A percentile compares a stretch with the other conserved stretches of the same genome.
phyloP scores from a whole-genome alignment of 1,140 invertebrate genomes.

The Harlomillsia oculata region DNA sequence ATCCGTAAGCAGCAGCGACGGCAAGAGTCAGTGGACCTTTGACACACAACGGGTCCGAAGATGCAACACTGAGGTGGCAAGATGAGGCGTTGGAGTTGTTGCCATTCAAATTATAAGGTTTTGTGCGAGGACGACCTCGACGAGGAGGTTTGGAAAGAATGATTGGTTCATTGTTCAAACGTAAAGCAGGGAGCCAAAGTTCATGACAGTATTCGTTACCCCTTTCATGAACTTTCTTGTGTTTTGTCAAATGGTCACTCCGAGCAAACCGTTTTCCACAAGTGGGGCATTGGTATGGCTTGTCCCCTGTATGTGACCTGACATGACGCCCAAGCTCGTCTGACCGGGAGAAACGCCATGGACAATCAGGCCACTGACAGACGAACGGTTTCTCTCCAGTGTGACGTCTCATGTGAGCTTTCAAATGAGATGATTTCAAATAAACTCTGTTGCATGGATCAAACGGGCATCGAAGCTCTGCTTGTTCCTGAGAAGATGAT shows the following conservation, averaged over 20 bases:
- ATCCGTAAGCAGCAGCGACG: too few species aligned
- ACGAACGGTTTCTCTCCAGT: slow-evolving; percentile 89
- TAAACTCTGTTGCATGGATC: slow-evolving; percentile 56
- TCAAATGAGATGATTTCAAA: slow-evolving; percentile 86
- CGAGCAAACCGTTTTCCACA: slow-evolving; percentile 78
- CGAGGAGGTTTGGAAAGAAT: too few species aligned
- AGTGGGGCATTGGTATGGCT: slow-evolving; percentile 74
- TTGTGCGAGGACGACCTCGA: too few species aligned
- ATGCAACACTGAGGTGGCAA: too few species aligned
- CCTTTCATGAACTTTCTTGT: slow-evolving; percentile 64
- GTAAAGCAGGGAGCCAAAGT: background rate
- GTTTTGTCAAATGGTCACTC: slow-evolving; percentile 82
- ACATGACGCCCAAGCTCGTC: slow-evolving; percentile 73
- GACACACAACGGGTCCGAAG: too few species aligned
- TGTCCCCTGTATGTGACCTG: slow-evolving; percentile 69
- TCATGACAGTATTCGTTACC: background rate
- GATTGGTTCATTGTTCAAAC: too few species aligned
- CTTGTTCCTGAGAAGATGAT: too few species aligned
- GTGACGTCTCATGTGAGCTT: slow-evolving; percentile 83
- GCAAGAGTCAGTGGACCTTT: too few species aligned
- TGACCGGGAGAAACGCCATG: slow-evolving; percentile 85
- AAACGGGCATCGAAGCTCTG: slow-evolving; percentile 23
- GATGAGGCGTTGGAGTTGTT: too few species aligned
- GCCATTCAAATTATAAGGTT: too few species aligned
- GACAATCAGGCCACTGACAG: slow-evolving; percentile 84